phyloP scores from a whole-genome alignment of 1,140 invertebrate genomes.

The Brachionus calyciflorus region DNA sequence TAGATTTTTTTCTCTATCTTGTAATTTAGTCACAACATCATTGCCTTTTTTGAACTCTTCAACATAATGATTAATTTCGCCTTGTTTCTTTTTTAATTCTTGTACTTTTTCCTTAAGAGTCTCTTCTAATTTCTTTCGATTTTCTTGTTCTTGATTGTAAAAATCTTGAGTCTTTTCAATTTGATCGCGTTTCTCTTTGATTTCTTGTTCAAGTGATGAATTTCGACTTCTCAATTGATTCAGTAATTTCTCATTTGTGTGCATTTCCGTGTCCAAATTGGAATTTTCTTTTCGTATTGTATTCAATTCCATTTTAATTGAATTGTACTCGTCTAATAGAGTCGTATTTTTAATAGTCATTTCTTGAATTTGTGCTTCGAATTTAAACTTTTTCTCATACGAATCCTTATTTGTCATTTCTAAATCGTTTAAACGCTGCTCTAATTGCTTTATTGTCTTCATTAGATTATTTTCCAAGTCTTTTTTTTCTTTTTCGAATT shows the following conservation, averaged over 20 bases:
- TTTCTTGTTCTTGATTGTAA: slow-evolving; percentile 54
- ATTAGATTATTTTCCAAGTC: slow-evolving; percentile 22
- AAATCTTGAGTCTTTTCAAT: slow-evolving; percentile 54
- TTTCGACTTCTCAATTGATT: slow-evolving; percentile 65
- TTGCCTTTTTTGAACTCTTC: slow-evolving; percentile 74
- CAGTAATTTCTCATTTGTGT: slow-evolving; percentile 64
- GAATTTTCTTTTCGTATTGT: slow-evolving; percentile 56
- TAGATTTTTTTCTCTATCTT: slow-evolving; percentile 59
- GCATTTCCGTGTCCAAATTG: slow-evolving; percentile 52
- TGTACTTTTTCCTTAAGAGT: slow-evolving; percentile 51
- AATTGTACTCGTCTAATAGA: slow-evolving; percentile 5
- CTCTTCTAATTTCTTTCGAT: slow-evolving; percentile 51
- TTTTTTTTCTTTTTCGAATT: slow-evolving; percentile 42
- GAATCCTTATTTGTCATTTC: slow-evolving; percentile 32
- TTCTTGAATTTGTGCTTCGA: slow-evolving; percentile 53
- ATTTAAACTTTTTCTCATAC: slow-evolving; percentile 51
- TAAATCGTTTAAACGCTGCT: slow-evolving; percentile 16
- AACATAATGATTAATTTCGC: slow-evolving; percentile 63
- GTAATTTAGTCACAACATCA: slow-evolving; percentile 73
- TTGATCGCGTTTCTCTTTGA: slow-evolving; percentile 65
- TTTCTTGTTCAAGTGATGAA: slow-evolving; percentile 67
- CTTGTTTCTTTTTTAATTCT: slow-evolving; percentile 53
- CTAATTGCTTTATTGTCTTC: slow-evolving; percentile 47
- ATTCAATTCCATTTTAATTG: slow-evolving; percentile 49
- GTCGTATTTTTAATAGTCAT: neutral